phyloP scores from a whole-genome alignment of 1,140 invertebrate genomes.

The Drosophila persimilis region DNA sequence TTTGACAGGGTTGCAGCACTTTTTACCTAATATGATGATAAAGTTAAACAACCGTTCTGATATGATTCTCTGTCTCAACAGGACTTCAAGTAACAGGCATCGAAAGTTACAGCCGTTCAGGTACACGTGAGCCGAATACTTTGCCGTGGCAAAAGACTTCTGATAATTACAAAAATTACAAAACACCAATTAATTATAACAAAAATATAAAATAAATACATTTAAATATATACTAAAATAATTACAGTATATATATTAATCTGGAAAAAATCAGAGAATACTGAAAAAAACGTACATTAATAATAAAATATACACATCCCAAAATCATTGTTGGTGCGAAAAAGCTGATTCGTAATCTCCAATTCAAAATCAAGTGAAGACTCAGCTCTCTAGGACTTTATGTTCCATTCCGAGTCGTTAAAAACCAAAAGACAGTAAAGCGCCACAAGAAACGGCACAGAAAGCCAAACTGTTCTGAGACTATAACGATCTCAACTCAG shows the following conservation, averaged over 20 bases:
- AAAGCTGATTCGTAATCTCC: too few relatives aligned
- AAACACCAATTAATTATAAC: conserved; percentile 35
- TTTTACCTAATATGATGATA: neutral
- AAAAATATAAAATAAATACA: conserved; percentile 33
- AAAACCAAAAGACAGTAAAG: too few relatives aligned
- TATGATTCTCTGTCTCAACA: conserved; percentile 83
- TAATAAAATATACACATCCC: too few relatives aligned
- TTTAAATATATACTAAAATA: conserved; percentile 36
- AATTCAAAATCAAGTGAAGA: too few relatives aligned
- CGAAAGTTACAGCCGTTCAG: conserved; percentile 96
- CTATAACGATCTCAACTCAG: too few relatives aligned
- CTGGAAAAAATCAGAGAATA: conserved; percentile 21
- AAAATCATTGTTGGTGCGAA: too few relatives aligned
- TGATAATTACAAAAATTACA: conserved; percentile 46
- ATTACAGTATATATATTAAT: conserved; percentile 16
- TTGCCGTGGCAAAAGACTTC: conserved; percentile 62
- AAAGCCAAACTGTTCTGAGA: too few relatives aligned
- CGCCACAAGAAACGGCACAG: too few relatives aligned
- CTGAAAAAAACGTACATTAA: conserved; percentile 7
- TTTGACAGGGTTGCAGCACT: too few relatives aligned
- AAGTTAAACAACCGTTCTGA: neutral
- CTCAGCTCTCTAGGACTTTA: too few relatives aligned
- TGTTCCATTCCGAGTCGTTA: too few relatives aligned
- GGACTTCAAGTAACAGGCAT: conserved; percentile 97
- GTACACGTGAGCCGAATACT: conserved; percentile 90